These are phyloP conservation scores for Drosophila sucinea DNA, from an alignment of 1,140 invertebrate genomes.

Conservation along the genomic window DNA sequence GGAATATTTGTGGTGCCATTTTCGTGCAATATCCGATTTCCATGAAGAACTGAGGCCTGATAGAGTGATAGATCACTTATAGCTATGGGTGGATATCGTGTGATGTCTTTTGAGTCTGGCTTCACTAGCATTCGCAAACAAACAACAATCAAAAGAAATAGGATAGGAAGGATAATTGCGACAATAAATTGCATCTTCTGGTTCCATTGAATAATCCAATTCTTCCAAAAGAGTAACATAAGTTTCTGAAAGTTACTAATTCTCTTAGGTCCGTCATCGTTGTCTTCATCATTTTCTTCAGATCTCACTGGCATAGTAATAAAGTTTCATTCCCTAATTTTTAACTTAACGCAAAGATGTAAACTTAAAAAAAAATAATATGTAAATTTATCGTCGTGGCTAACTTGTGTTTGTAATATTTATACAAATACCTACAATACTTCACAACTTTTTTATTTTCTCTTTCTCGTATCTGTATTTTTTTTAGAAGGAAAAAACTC, in stretches of 20 bases:
- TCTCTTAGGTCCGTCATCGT: neutral
- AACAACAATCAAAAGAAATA: conserved; percentile 31
- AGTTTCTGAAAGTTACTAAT: conserved; percentile 37
- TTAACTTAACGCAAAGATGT: neutral
- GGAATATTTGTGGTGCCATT: conserved; percentile 43
- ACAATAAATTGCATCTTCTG: conserved; percentile 29
- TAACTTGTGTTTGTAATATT: no score
- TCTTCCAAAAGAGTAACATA: conserved; percentile 46
- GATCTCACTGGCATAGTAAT: neutral
- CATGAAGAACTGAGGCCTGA: neutral
- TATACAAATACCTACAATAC: no score
- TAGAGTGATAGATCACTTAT: conserved; percentile 18
- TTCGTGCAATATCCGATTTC: conserved; percentile 31
- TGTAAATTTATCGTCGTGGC: no score
- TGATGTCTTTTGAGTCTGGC: neutral
- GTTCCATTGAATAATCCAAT: conserved; percentile 45
- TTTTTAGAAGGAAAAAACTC: no score
- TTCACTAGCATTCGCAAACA: conserved; percentile 13
- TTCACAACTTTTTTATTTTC: no score
- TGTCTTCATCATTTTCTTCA: neutral
- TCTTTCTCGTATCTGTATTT: no score
- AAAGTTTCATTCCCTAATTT: neutral
- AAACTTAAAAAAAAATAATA: neutral
- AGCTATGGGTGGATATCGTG: neutral
- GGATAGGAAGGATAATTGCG: neutral